Conservation (phyloP, 2,888 invertebrate genomes). For the Syrista parreyssii region DNA sequence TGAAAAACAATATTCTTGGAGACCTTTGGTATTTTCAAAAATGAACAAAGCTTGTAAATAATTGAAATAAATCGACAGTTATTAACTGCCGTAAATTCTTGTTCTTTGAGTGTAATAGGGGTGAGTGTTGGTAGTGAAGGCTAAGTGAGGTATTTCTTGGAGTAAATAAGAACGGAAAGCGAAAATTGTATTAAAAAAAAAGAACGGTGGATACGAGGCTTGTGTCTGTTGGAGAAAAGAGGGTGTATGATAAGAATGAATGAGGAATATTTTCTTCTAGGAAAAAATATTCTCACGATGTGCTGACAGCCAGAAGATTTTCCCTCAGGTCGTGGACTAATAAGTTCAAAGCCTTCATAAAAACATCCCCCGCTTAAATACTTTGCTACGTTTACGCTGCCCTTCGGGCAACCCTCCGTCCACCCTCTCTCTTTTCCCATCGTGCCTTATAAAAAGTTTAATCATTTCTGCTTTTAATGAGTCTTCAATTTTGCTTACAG, state of each 20-base stretch:
- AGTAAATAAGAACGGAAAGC: neutral
- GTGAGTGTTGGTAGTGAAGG: neutral
- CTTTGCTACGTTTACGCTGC: constrained; percentile 22
- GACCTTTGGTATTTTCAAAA: neutral
- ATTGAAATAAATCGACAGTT: neutral
- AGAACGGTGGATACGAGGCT: neutral
- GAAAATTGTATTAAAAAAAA: neutral
- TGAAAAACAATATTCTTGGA: too few relatives aligned
- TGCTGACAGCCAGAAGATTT: constrained; percentile 29
- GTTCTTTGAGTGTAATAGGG: neutral
- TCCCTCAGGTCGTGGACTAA: constrained; percentile 32
- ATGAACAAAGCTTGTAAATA: neutral
- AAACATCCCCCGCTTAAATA: constrained; percentile 38
- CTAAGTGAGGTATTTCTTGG: neutral
- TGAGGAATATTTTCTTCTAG: neutral
- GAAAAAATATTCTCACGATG: constrained; percentile 28
- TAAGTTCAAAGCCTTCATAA: constrained; percentile 38
- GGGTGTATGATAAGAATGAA: neutral
- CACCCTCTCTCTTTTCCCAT: constrained; percentile 1
- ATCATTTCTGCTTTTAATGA: constrained; percentile 27
- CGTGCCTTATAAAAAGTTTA: constrained; percentile 26
- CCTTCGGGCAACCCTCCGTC: neutral
- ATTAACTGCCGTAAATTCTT: neutral
- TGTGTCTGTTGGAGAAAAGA: neutral
- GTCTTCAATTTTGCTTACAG: constrained; percentile 21